Base-by-base conservation (phyloP, 2,797 vertebrate genomes). In the Caiman crocodilus region DNA sequence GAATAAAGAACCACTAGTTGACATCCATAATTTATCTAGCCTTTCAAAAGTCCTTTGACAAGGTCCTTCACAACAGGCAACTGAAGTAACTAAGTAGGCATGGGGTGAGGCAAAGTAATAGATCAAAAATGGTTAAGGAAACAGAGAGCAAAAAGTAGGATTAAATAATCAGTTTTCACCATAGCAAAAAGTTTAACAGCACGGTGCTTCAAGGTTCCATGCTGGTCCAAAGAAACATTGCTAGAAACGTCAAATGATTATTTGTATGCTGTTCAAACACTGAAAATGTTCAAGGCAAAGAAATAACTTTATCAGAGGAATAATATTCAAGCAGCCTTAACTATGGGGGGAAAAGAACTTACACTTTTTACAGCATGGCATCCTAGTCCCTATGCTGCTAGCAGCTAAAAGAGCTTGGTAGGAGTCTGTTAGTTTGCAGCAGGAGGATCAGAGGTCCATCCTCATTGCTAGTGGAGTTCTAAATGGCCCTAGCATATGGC, bases 231-330 rank as follows among this genome's bases (percentile, higher is more conserved):
- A 93, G 95, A 88, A 87, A 91, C 23, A 65, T 76, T 23, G 30
- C 65, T 25, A 85, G 35, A 25, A 71, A 32, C 77, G 87, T 75
- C 89, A 94, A 95, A 81, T 65, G 75, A 61, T 92, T 26, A 86
- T 60, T 85, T 87, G 56, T n/a, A 94, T 89, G 88, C 65, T 76
- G 58, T 26, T 67, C 73, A 56, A 42, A 18, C 35, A 32, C 32
- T 21, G 12, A 20, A 32, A 69, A 69, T 69, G 35, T 69, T 35
- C 4, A 35, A 32, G 32, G 67, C 67, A 69, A 30, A 69, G 67
- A 32, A 69, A 35, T 69, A 69, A 69, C 32, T 13, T 35, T 35
- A 32, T 69, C 32, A 69, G 32, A 69, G 67, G 67, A 69, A 69
- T 69, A 69, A 35, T 69, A 35, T 30, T 69, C 30, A 69, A 14